These are phyloP conservation scores for Acanthornis magna DNA, from an alignment of 2,797 vertebrate genomes.

Conservation along the genomic window DNA sequence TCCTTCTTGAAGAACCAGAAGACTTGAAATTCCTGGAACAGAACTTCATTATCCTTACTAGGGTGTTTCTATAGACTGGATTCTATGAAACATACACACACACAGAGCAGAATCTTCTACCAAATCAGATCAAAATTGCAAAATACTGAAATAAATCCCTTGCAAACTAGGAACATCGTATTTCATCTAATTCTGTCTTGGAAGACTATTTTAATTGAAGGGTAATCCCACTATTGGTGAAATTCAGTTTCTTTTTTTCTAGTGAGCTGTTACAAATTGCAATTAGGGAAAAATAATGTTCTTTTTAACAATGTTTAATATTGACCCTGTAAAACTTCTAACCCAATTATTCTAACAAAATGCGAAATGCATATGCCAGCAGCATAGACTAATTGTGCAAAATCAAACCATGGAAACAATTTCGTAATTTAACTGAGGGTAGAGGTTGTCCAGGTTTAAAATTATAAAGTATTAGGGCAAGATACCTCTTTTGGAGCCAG, in stretches of 20 bases:
- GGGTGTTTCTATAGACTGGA: not conserved
- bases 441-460: not conserved
- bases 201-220: not conserved
- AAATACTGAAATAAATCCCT: not conserved
- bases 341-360: not conserved
- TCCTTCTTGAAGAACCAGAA: not conserved
- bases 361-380: not conserved
- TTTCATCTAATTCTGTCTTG: not conserved
- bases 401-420: not conserved
- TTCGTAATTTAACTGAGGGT: not conserved
- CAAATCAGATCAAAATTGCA: not conserved
- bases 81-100: not conserved
- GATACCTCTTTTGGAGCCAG: not conserved
- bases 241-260: not conserved
- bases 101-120: not conserved
- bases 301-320: not conserved
- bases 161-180: not conserved
- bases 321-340: not conserved
- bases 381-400: not conserved
- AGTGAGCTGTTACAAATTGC: not conserved
- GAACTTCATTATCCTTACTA: not conserved
- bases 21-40: not conserved
- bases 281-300: not conserved
- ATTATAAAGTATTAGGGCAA: not conserved
- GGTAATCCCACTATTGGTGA: not conserved